These are phyloP conservation scores for Acleris sparsana DNA, from an alignment of 2,888 invertebrate species.

Conservation along the genomic window DNA sequence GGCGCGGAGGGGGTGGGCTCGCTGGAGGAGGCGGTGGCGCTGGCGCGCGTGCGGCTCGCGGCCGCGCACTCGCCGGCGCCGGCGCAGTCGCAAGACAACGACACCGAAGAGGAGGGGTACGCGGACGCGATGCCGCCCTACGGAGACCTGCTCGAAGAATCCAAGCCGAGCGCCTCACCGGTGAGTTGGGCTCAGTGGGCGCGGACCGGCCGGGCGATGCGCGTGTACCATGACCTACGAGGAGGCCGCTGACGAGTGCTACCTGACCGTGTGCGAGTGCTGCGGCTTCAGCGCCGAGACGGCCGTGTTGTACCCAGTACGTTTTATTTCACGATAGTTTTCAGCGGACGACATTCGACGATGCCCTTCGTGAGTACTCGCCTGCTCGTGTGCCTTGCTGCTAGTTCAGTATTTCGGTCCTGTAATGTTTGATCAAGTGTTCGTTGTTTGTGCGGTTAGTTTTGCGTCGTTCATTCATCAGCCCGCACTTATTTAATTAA, in stretches of 20 bases:
- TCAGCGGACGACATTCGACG: conserved; percentile 63
- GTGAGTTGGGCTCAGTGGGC: conserved; percentile 70
- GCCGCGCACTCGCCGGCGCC: conserved; percentile 60
- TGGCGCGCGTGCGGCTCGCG: conserved; percentile 76
- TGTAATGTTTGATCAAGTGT: conserved; percentile 56
- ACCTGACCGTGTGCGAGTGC: conserved; percentile 80
- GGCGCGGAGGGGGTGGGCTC: conserved; percentile 71
- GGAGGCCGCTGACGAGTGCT: conserved; percentile 76
- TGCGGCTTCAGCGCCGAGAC: conserved; percentile 82
- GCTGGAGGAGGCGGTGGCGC: conserved; percentile 80
- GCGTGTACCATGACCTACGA: conserved; percentile 83
- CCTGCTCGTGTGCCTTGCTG: conserved; percentile 50
- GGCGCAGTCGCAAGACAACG: conserved; percentile 68
- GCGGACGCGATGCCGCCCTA: conserved; percentile 79
- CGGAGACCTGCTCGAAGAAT: conserved; percentile 79
- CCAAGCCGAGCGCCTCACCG: conserved; percentile 60
- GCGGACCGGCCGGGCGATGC: conserved; percentile 69
- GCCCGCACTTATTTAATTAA: conserved; percentile 32
- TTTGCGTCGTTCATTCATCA: conserved; percentile 21
- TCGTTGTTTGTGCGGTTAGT: conserved; percentile 37
- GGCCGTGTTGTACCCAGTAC: conserved; percentile 76
- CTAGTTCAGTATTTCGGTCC: conserved; percentile 29
- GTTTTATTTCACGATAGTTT: conserved; percentile 78
- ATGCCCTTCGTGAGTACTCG: conserved; percentile 80
- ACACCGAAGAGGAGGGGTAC: conserved; percentile 77